phyloP scores from a whole-genome alignment of 2,113 vertebrate species.

The Colius striatus region DNA sequence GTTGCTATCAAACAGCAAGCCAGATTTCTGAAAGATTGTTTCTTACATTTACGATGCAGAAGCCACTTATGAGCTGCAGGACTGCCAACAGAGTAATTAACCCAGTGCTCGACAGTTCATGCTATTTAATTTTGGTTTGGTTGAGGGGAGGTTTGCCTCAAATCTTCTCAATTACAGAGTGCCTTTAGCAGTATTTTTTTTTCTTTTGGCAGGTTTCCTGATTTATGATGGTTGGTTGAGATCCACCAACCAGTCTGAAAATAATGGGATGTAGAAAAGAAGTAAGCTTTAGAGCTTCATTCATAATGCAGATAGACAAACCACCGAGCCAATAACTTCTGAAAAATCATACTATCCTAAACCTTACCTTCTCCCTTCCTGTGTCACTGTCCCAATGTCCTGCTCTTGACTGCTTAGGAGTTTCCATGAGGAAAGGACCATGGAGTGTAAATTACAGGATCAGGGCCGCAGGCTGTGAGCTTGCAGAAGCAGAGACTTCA shows the following conservation, averaged over 20 bases:
- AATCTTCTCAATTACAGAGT: neutral
- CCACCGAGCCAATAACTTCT: neutral
- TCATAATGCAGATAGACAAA: neutral
- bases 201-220: neutral
- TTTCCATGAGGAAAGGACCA: conserved; percentile 40
- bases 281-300: neutral
- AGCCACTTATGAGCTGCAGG: neutral
- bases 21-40: neutral
- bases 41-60: neutral
- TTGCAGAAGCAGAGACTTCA: conserved; percentile 37
- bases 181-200: neutral
- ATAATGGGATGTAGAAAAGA: neutral
- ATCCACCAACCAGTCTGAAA: neutral
- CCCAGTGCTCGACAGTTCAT: neutral
- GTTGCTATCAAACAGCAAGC: neutral
- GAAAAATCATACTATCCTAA: conserved; percentile 23
- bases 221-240: neutral
- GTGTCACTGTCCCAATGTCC: conserved; percentile 20
- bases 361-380: conserved; percentile 51
- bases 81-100: conserved; percentile 24
- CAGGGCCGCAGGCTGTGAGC: neutral
- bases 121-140: neutral
- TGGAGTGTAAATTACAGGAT: conserved; percentile 24
- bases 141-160: neutral
- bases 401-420: conserved; percentile 43